A percentile compares a stretch with the other conserved stretches of the same genome.
phyloP scores from a whole-genome alignment of 2,888 invertebrate genomes.

The Lamellibrachia columna region DNA sequence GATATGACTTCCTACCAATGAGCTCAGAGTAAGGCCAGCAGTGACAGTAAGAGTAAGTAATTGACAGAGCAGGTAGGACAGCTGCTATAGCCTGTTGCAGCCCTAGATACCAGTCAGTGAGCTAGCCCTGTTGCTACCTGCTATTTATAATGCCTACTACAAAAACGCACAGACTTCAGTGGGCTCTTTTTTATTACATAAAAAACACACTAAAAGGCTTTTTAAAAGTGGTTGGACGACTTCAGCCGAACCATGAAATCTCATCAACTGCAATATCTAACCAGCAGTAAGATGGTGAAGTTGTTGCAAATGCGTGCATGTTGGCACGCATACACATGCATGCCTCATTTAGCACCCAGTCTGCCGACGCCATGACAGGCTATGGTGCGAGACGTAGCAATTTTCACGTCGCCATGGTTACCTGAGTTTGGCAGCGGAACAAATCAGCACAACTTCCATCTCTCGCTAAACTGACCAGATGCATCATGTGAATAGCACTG shows the following conservation, averaged over 20 bases:
- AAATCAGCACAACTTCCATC: not conserved
- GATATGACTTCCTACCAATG: not conserved
- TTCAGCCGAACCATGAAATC: not conserved
- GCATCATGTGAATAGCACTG: not conserved
- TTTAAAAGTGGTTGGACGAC: not conserved
- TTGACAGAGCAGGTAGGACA: not conserved
- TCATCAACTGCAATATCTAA: not conserved
- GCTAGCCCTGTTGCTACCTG: not conserved
- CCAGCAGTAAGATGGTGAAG: too few relatives aligned
- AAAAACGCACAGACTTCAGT: not conserved
- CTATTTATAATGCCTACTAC: not conserved
- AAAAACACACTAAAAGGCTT: not conserved
- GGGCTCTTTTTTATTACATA: not conserved
- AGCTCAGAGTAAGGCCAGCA: not conserved
- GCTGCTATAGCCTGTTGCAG: not conserved
- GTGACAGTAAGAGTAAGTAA: too few relatives aligned
- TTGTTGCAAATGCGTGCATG: not conserved
- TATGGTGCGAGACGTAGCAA: not conserved
- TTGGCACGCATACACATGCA: not conserved
- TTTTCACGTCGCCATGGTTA: not conserved
- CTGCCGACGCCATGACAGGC: not conserved
- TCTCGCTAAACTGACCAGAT: not conserved
- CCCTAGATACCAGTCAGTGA: not conserved
- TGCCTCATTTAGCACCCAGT: not conserved
- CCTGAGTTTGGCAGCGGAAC: not conserved